These are phyloP conservation scores for Trachymyrmex septentrionalis DNA, from an alignment of 1,140 invertebrate genomes.

Conservation along the genomic window DNA sequence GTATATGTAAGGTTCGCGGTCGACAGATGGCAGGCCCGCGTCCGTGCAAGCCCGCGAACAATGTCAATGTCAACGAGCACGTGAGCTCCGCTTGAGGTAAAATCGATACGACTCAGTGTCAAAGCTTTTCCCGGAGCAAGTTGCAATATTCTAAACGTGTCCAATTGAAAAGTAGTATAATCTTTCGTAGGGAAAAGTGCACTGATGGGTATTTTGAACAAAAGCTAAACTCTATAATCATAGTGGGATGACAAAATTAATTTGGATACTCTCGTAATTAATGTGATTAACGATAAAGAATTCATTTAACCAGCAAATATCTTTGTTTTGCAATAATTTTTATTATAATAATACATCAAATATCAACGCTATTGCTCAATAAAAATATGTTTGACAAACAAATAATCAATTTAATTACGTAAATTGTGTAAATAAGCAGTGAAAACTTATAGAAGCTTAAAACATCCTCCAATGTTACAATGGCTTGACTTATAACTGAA, in stretches of 20 bases:
- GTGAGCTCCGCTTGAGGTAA: slow-evolving; percentile 82
- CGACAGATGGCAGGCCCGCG: slow-evolving; percentile 81
- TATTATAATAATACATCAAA: neutral
- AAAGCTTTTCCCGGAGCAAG: slow-evolving; percentile 76
- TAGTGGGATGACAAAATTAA: neutral
- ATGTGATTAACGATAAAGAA: neutral
- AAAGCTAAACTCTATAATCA: neutral
- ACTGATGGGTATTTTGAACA: neutral
- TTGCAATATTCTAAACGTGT: slow-evolving; percentile 55
- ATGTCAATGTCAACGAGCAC: slow-evolving; percentile 87
- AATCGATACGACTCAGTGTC: slow-evolving; percentile 84
- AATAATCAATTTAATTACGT: neutral
- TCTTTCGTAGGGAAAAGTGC: neutral
- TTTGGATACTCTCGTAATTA: neutral
- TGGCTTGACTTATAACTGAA: neutral
- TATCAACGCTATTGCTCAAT: neutral
- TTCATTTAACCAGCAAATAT: neutral
- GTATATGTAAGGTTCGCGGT: slow-evolving; percentile 74
- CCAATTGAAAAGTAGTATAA: slow-evolving; percentile 6
- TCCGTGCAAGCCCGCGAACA: slow-evolving; percentile 77
- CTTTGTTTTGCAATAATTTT: neutral
- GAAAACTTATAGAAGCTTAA: neutral
- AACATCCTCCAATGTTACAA: neutral
- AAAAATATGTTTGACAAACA: neutral
- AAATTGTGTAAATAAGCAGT: neutral